Evolutionary conservation across 2,888 invertebrate genomes (phyloP), one percentile per base, ranked within the genome.

Genomic region (Tenthredo scrophulariae): DNA sequence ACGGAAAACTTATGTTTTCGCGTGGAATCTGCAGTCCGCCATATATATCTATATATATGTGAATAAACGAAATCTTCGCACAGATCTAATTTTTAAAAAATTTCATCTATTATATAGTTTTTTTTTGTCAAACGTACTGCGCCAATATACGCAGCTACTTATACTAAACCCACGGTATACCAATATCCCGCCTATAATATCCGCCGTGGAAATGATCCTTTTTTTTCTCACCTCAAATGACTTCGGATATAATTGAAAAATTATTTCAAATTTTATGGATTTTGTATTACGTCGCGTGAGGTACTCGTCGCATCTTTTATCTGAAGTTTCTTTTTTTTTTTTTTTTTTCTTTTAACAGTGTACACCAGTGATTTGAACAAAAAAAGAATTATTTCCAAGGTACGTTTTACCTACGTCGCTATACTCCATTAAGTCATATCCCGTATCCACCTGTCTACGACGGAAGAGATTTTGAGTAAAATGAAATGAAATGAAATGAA

Each of bases 401-500:
- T 46, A 15, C 15, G 15, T 46, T 18, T 13, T 70, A 13, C 40
- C 9, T 7, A 37, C 37, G 26, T 62, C 33, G 26, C 29, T 15
- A 40, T 15, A 40, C 10, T 40, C 72, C 40, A 13, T 26, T 9
- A 74, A 74, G n/a, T 74, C 37, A 74, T 67, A 33, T 33, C 33
- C 67, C 33, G 54, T 33, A 13, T 67, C 26, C 67, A 67, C 33
- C 67, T 67, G 67, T 33, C 67, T 33, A 15, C 33, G 67, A 29
- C 26, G 13, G 18, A 7, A 67, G 67, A 67, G 6, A 33, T 67
- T 65, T 65, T 29, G 37, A 37, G 7, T 37, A 2, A 62, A 62
- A 62, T 67, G 65, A 67, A 67, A 67, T 67, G 40, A 46, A 74
- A 74, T 40, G 26, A 40, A 74, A 74, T 33, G 37, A 40, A 46